Evolutionary conservation across 2,113 vertebrate genomes (phyloP), one percentile per base, ranked within the genome.

Genomic region (Pao palembangensis): DNA sequence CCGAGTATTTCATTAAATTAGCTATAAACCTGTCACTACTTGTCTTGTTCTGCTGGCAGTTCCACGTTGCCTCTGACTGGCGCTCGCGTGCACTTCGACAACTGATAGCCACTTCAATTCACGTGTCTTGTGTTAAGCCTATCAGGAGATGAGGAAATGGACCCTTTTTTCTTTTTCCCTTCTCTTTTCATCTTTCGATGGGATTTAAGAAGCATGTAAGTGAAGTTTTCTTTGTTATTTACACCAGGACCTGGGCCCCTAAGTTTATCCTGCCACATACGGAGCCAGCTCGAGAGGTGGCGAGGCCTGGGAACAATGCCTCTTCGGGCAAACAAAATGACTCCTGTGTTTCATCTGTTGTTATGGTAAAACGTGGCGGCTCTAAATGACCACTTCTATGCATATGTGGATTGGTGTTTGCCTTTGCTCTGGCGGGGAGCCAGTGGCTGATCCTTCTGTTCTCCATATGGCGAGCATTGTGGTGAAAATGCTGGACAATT

Each of bases 381-480:
- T 85, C 31, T 83, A 90, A 90, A 90, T 91, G 86, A 81, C 74
- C 82, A 81, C 87, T 70, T 56, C 80, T 91, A 84, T 85, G 87
- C 41, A 66, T 90, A 88, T 89, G 88, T 84, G 87, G 81, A 90
- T 91, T 87, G 89, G 90, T 92, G 91, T 91, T 92, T 88, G 84
- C 49, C 78, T 89, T 89, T 84, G 79, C 78, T 86, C 88, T 88
- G 87, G 88, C 81, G 87, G 90, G 91, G 89, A 53, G 89, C 63
- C 72, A 86, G 83, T 85, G 75, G 67, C 85, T 83, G 56, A 89
- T 91, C 93, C 93, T 92, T 95, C 94, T 97, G 91, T 90, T 94
- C 92, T 86, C 93, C 93, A 93, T 94, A 93, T 93, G 93, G 93
- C 92, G 76, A 28, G 92, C 88, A 86, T 92, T 95, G 92, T 93